phyloP scores from a whole-genome alignment of 1,140 invertebrate genomes.

The Galendromus occidentalis region DNA sequence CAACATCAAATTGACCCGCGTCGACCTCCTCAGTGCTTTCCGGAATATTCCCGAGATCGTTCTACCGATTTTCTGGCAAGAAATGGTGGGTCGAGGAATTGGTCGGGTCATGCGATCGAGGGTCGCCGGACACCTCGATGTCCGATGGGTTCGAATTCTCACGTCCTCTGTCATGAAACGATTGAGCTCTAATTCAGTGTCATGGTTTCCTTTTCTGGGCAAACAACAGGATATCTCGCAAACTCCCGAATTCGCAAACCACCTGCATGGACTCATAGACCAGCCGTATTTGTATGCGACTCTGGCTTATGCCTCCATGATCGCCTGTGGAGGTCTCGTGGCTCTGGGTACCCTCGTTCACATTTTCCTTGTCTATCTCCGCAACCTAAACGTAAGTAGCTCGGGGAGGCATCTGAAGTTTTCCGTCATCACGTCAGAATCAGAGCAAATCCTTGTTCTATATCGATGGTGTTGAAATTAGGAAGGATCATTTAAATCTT shows the following conservation, averaged over 20 bases:
- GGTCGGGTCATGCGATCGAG: background rate
- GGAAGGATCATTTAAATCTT: too few species aligned
- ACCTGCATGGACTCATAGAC: background rate
- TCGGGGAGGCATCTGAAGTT: too few species aligned
- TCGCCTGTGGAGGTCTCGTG: background rate
- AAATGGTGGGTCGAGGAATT: background rate
- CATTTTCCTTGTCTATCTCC: background rate
- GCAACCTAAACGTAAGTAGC: too few species aligned
- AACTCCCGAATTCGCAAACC: background rate
- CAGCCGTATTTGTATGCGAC: background rate
- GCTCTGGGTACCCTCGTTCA: background rate
- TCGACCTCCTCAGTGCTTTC: conserved; percentile 12
- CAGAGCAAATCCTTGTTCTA: too few species aligned
- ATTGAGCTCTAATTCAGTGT: background rate
- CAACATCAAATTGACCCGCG: conserved; percentile 12
- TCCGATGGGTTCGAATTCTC: background rate
- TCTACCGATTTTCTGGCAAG: conserved; percentile 21
- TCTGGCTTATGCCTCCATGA: background rate
- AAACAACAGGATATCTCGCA: background rate
- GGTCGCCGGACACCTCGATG: background rate
- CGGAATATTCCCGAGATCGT: conserved; percentile 19
- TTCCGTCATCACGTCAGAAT: too few species aligned
- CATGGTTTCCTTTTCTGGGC: background rate
- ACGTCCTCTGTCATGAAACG: background rate
- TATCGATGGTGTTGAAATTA: too few species aligned